Evolutionary conservation across 1,140 invertebrate genomes (phyloP).

Genomic region (Drosophila jambulina): DNA sequence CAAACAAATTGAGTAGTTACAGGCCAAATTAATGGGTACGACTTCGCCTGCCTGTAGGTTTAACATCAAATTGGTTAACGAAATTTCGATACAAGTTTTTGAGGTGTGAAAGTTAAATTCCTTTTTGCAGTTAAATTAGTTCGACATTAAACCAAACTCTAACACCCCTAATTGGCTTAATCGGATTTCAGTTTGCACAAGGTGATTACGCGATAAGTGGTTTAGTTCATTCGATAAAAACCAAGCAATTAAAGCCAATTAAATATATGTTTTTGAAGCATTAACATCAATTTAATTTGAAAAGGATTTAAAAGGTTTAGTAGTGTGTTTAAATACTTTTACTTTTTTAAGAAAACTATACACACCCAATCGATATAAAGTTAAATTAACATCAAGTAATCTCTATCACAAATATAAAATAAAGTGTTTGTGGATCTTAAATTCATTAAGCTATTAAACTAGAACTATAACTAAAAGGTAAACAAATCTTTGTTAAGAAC

Average conservation of each 20-base stretch:
- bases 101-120: conserved; percentile 71
- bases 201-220: conserved; percentile 5
- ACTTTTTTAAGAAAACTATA: background rate
- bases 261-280: background rate
- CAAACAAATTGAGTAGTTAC: conserved; percentile 56
- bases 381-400: background rate
- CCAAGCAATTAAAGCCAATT: conserved; percentile 10
- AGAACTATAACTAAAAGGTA: background rate
- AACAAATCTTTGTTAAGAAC: background rate
- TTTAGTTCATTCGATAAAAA: conserved; percentile 21
- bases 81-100: conserved; percentile 40
- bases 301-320: background rate
- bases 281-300: background rate
- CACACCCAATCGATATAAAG: background rate
- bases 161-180: conserved; percentile 1
- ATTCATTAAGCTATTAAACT: background rate
- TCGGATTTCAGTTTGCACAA: conserved; percentile 3
- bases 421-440: background rate
- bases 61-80: conserved; percentile 35
- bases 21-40: conserved; percentile 56
- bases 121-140: conserved; percentile 33
- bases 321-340: background rate
- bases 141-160: conserved; percentile 36
- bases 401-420: background rate
- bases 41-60: conserved; percentile 34